Conservation (phyloP, 2,797 vertebrate genomes). For the Balearica regulorum region DNA sequence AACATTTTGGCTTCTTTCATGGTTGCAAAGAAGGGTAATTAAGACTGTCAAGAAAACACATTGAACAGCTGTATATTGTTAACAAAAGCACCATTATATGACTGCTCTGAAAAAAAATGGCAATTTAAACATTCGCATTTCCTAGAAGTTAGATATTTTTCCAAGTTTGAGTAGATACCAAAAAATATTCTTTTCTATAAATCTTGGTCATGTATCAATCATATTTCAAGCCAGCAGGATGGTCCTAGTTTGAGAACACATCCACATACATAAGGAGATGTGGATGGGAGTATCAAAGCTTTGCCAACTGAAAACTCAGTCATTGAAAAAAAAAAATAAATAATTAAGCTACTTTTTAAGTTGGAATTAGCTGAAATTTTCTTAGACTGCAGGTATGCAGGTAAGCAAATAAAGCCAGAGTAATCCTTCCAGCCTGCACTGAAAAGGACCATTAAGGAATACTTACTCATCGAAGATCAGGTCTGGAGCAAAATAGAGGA, state of each 20-base stretch:
- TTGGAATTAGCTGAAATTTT: background rate
- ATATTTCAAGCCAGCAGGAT: conserved; percentile 42
- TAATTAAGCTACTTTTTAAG: background rate
- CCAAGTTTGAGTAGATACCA: conserved; percentile 47
- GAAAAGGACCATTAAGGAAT: conserved; percentile 47
- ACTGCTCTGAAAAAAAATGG: conserved; percentile 28
- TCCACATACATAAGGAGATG: background rate
- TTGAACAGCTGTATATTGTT: conserved; percentile 63
- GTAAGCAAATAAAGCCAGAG: background rate
- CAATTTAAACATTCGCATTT: conserved; percentile 51
- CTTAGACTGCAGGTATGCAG: background rate
- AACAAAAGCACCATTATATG: conserved; percentile 68
- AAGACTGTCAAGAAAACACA: conserved; percentile 72
- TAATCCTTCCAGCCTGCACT: conserved; percentile 21
- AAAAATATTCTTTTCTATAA: conserved; percentile 48
- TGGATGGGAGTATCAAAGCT: background rate
- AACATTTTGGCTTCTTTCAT: conserved; percentile 67
- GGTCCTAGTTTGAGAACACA: conserved; percentile 36
- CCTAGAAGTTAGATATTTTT: conserved; percentile 66
- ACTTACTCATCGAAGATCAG: conserved; percentile 98
- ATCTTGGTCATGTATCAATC: conserved; percentile 17
- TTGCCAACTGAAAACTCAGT: background rate
- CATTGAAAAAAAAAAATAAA: background rate
- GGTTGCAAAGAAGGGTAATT: conserved; percentile 70
- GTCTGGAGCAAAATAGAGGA: conserved; percentile 98